Base-by-base conservation (phyloP, 2,888 invertebrate genomes). In the Conistra vaccinii region DNA sequence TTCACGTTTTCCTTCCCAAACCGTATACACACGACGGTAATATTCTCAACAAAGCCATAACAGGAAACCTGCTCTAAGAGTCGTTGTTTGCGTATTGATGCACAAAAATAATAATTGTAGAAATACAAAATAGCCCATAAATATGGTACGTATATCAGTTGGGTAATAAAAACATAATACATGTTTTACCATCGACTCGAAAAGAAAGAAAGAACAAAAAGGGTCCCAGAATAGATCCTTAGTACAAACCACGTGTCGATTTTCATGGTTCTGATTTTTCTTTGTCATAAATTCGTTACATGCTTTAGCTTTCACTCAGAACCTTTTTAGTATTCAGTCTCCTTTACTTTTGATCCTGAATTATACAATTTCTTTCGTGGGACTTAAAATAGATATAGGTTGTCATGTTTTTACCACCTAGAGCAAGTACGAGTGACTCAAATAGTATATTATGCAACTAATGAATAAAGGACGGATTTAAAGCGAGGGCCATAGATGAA, bases 221-320 rank as follows among this genome's bases (percentile, higher is more conserved):
- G 0, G 12, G 51, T 20, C 48, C 48, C 32, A 63, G 20, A 65
- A 76, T 63, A 60, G 20, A 20, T 55, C 63, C 76, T 63, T 63
- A 10, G 42, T 1, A 48, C 58, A 63, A 48, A 12, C 32, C 58
- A 32, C 10, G 12, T 35, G 20, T 48, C 63, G 1, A 12, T 48
- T 23, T 39, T 3, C 9, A 9, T 10, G 6, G 20, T 17, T n/a
- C 6, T 26, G 14, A 14, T 61, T 39, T 26, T 39, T 29, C 14
- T 10, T 32, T 5, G 29, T 10, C 9, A n/a, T 32, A 32, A 45
- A 26, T 17, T 10, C 0, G 0, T 74, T 29, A 17, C 3, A 53
- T 14, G 0, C 20, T 53, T 45, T 26, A 35, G 6, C 12, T 57
- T 55, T 57, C 23, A 35, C 35, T 48, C 0, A 29, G 9, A 48